Evolutionary conservation across 2,888 invertebrate genomes (phyloP).

Genomic region (Philereme transversata): DNA sequence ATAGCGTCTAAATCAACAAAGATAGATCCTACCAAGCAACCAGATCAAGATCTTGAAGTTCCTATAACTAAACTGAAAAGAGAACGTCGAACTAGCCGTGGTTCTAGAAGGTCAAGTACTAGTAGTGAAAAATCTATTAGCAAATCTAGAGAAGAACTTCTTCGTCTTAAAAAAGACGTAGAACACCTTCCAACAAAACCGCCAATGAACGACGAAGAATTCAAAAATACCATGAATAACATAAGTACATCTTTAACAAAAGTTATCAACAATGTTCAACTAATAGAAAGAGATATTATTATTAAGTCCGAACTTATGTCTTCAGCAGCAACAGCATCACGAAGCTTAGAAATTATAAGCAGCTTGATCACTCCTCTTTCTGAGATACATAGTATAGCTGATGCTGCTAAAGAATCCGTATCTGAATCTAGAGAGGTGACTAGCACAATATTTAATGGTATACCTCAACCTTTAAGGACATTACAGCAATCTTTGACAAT

Average conservation of each 20-base stretch:
- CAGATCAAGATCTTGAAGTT: slow-evolving; percentile 32
- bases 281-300: slow-evolving; percentile 86
- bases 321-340: slow-evolving; percentile 86
- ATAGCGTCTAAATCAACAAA: slow-evolving; percentile 41
- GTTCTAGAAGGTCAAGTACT: slow-evolving; percentile 71
- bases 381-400: slow-evolving; percentile 86
- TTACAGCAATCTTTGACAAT: slow-evolving; percentile 87
- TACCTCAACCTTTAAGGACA: slow-evolving; percentile 84
- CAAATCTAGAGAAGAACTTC: slow-evolving; percentile 63
- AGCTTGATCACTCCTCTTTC: slow-evolving; percentile 85
- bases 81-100: slow-evolving; percentile 72
- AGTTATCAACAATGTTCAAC: slow-evolving; percentile 81
- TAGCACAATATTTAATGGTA: slow-evolving; percentile 81
- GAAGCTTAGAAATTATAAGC: slow-evolving; percentile 86
- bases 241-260: slow-evolving; percentile 68
- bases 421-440: slow-evolving; percentile 66
- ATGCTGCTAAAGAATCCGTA: slow-evolving; percentile 76
- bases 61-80: slow-evolving; percentile 52
- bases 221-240: slow-evolving; percentile 52
- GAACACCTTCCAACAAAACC: slow-evolving; percentile 37
- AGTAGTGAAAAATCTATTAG: slow-evolving; percentile 78
- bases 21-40: slow-evolving; percentile 4
- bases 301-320: slow-evolving; percentile 87
- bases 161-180: slow-evolving; percentile 36
- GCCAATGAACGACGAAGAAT: slow-evolving; percentile 51